phyloP scores from a whole-genome alignment of 2,888 invertebrate genomes.

The Drosophila planitibia region DNA sequence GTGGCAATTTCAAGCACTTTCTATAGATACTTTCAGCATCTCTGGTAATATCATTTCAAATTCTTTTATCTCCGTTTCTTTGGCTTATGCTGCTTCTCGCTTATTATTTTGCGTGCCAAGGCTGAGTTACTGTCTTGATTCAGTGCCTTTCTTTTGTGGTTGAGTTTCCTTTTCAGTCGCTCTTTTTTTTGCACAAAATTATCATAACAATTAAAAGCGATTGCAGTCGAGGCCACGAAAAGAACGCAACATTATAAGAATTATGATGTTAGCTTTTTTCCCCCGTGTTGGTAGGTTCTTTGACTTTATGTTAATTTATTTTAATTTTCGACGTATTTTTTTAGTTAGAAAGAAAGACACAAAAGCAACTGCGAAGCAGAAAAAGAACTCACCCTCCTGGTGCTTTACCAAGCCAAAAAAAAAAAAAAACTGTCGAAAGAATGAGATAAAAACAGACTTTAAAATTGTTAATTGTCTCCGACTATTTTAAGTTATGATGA shows the following conservation, averaged over 20 bases:
- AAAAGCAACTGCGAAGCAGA: conserved; percentile 52
- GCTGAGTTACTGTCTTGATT: conserved; percentile 40
- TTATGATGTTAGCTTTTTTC: conserved; percentile 48
- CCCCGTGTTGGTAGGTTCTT: conserved; percentile 45
- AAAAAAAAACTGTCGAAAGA: neutral
- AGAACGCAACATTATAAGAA: conserved; percentile 43
- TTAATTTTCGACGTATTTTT: conserved; percentile 53
- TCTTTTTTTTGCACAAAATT: conserved; percentile 39
- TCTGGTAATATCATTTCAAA: conserved; percentile 1
- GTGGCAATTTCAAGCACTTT: conserved; percentile 48
- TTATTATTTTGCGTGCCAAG: conserved; percentile 43
- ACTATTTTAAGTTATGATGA: conserved; percentile 77
- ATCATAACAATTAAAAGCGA: conserved; percentile 74
- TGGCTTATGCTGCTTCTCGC: conserved; percentile 8
- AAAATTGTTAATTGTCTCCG: conserved; percentile 73
- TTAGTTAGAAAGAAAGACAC: conserved; percentile 39
- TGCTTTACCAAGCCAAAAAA: conserved; percentile 25
- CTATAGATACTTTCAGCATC: conserved; percentile 55
- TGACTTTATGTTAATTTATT: conserved; percentile 75
- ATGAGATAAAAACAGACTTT: conserved; percentile 37
- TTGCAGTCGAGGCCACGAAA: conserved; percentile 59
- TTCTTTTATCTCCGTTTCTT: conserved; percentile 5
- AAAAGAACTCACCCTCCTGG: conserved; percentile 37
- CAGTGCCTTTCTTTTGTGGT: conserved; percentile 57
- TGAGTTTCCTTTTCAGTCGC: conserved; percentile 54